Percentiles rank a stretch among this genome's conserved stretches.
These are phyloP conservation scores for Antheraea mylitta DNA, from an alignment of 1,140 invertebrate genomes.

Conservation along the genomic window DNA sequence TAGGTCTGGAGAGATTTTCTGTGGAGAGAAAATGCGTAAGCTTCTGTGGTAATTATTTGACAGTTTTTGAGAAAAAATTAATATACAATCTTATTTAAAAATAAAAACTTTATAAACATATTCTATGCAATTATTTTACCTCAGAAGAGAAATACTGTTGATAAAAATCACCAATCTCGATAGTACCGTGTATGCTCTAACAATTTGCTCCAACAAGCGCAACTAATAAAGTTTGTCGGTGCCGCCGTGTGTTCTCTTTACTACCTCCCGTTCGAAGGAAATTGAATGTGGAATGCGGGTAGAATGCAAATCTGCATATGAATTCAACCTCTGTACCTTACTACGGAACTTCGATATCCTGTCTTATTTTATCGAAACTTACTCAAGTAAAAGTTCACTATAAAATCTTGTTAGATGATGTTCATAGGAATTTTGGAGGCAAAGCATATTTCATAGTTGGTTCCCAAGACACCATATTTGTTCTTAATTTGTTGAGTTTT, in stretches of 20 bases:
- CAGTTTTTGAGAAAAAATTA: too few relatives aligned
- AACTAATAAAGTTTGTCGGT: conserved; percentile 41
- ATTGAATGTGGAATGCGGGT: conserved; percentile 37
- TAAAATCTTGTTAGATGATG: too few relatives aligned
- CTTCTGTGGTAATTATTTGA: too few relatives aligned
- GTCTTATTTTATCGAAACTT: background rate
- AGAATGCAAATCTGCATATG: conserved; percentile 36
- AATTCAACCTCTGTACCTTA: background rate
- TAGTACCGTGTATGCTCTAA: conserved; percentile 13
- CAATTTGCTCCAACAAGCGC: conserved; percentile 37
- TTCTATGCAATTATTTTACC: background rate
- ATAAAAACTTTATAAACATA: background rate
- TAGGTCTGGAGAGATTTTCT: too few relatives aligned
- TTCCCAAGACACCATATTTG: too few relatives aligned
- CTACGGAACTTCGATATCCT: background rate
- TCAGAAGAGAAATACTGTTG: background rate
- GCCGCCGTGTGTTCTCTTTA: conserved; percentile 29
- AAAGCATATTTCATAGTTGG: too few relatives aligned
- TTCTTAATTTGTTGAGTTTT: too few relatives aligned
- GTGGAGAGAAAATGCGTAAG: too few relatives aligned
- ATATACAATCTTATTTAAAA: too few relatives aligned
- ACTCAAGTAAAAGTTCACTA: background rate
- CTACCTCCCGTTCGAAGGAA: conserved; percentile 27
- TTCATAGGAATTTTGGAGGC: too few relatives aligned
- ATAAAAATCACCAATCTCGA: conserved; percentile 2